These are phyloP conservation scores for Contarinia nasturtii DNA, from an alignment of 1,140 invertebrate genomes.

Conservation along the genomic window DNA sequence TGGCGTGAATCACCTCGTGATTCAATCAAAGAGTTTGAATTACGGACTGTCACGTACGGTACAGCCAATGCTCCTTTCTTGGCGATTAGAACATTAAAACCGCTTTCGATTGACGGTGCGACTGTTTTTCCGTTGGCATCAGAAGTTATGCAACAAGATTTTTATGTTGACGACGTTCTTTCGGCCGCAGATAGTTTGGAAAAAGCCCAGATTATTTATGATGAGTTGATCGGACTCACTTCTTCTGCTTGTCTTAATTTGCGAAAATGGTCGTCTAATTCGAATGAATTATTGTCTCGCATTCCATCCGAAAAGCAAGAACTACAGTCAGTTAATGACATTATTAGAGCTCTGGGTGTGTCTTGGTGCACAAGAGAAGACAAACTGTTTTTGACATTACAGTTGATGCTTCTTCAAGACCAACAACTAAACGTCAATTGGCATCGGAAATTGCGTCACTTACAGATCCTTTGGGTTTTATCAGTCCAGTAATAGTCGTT, in stretches of 20 bases:
- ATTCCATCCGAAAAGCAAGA: background rate
- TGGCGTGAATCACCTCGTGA: conserved; percentile 8
- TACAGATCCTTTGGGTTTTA: conserved; percentile 18
- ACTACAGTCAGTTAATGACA: background rate
- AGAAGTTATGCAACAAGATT: conserved; percentile 8
- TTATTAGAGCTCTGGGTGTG: conserved; percentile 11
- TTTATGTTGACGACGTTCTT: conserved; percentile 23
- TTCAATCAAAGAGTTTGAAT: conserved; percentile 5
- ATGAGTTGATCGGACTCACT: background rate
- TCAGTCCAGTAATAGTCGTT: conserved; percentile 17
- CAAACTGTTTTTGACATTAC: background rate
- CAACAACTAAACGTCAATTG: conserved; percentile 10
- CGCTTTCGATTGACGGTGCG: background rate
- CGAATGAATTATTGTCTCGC: background rate
- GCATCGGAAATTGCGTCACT: conserved; percentile 15
- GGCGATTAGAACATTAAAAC: conserved; percentile 3
- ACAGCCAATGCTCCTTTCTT: conserved; percentile 12
- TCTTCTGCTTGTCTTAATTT: background rate
- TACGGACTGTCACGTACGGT: conserved; percentile 17
- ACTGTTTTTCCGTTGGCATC: conserved; percentile 10
- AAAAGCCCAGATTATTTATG: conserved; percentile 2
- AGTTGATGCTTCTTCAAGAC: background rate
- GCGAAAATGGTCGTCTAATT: background rate
- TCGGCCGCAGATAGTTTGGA: conserved; percentile 12
- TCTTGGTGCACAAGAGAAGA: conserved; percentile 8